phyloP scores from a whole-genome alignment of 1,140 invertebrate genomes.

The Euborellia annulipes region DNA sequence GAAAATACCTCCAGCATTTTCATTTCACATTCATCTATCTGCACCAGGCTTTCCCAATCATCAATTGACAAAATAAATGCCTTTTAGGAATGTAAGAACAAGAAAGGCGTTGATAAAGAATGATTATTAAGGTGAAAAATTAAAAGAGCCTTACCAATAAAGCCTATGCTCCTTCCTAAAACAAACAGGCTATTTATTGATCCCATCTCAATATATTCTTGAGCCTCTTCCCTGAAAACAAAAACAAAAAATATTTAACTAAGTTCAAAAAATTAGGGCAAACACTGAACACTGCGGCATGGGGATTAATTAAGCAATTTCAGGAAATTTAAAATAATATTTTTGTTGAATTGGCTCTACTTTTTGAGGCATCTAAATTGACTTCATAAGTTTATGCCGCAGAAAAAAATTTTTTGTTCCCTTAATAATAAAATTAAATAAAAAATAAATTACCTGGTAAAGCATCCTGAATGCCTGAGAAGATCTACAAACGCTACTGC shows the following conservation, averaged over 20 bases:
- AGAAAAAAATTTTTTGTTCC: not conserved
- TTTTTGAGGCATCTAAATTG: no score
- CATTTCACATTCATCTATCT: no score
- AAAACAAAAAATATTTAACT: constrained; percentile 4
- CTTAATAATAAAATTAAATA: constrained; percentile 7
- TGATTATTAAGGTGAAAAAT: constrained; percentile 5
- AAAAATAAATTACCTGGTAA: constrained; percentile 76
- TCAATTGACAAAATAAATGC: no score
- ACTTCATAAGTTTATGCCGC: no score
- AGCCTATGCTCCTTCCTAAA: constrained; percentile 93
- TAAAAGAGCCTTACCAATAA: constrained; percentile 58
- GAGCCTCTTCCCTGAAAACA: constrained; percentile 74
- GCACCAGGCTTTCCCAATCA: no score
- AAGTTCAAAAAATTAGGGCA: no score
- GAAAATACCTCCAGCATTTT: no score
- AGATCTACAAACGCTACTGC: constrained; percentile 96
- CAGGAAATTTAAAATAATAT: not conserved
- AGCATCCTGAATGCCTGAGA: constrained; percentile 77
- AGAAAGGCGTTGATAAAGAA: no score
- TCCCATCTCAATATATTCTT: constrained; percentile 95
- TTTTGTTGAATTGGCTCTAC: no score
- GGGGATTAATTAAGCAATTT: no score
- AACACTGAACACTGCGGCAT: no score
- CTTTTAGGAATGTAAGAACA: no score
- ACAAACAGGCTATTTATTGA: constrained; percentile 98